phyloP scores from a whole-genome alignment of 2,797 vertebrate species.

The Pelobates cultripes region DNA sequence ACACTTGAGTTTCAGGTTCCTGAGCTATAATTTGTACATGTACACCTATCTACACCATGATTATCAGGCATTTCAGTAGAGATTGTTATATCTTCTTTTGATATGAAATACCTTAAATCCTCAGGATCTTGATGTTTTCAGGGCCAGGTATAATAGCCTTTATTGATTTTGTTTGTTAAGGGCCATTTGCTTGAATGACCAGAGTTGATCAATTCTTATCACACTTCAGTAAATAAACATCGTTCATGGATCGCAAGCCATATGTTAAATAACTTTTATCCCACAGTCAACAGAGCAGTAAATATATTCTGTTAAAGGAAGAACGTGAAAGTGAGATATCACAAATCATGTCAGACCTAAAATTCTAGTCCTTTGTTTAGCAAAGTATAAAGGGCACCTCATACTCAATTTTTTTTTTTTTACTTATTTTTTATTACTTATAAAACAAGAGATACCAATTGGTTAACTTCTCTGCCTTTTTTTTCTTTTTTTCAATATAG shows the following conservation, averaged over 20 bases:
- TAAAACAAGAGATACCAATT: too few relatives aligned
- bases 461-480: too few relatives aligned
- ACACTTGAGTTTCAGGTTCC: too few relatives aligned
- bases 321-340: neutral
- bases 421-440: too few relatives aligned
- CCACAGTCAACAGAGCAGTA: neutral
- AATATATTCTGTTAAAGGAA: neutral
- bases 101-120: neutral
- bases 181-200: neutral
- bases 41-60: too few relatives aligned
- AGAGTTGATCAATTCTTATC: constrained; percentile 4
- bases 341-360: neutral
- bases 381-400: too few relatives aligned
- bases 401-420: too few relatives aligned
- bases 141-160: neutral
- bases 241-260: neutral
- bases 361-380: neutral
- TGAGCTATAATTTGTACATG: too few relatives aligned
- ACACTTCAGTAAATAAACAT: constrained; percentile 18
- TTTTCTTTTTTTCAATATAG: too few relatives aligned
- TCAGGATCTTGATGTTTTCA: constrained; percentile 17
- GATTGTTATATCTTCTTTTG: neutral
- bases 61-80: too few relatives aligned
- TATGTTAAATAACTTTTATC: neutral
- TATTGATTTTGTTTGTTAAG: constrained; percentile 16